Evolutionary conservation across 2,113 vertebrate genomes (phyloP), one percentile per base, ranked within the genome.

Genomic region (Sebastes schlegelii): DNA sequence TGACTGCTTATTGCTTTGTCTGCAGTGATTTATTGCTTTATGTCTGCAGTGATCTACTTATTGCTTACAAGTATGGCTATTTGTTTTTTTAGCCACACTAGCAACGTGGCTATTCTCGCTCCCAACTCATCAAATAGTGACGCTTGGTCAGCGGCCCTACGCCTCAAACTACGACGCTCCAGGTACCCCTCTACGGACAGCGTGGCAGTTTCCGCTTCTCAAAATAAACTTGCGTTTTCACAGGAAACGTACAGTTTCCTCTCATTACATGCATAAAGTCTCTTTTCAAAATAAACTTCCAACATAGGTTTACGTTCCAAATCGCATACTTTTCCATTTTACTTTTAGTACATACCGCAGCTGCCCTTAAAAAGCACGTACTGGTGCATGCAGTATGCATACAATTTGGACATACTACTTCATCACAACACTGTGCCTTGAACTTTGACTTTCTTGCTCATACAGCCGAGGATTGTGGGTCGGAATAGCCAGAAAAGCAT

Each of bases 1-100:
- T 80, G 61, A 49, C 43, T 6, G 52, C 4, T 14, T 51, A 21
- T 65, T 63, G 62, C n/a, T 74, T 64, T 13, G 65, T 52, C 46
- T 40, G 10, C 70, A 19, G 21, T 46, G 16, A 69, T 6, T 10
- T 51, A 21, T 65, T 63, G 62, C n/a, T 74, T 64, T 13, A 63
- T 74, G 65, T 52, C 46, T 40, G 10, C 70, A 19, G 21, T 46
- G 16, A 69, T 6, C n/a, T 45, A 21, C 4, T 58, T 60, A 8
- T 11, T 77, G 17, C 66, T 49, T 19, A 55, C 13, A 8, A 62
- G 57, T 42, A 42, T 34, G 6, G 55, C 48, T 42, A 45, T 64
- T 8, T 64, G 72, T 42, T 40, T 23, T 34, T 57, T 21, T 40
- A 21, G 17, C 17, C 26, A 13, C 34, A 69, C 26, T 19, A 40